phyloP scores from a whole-genome alignment of 2,888 invertebrate species.

The Pseudolycoriella hygida region DNA sequence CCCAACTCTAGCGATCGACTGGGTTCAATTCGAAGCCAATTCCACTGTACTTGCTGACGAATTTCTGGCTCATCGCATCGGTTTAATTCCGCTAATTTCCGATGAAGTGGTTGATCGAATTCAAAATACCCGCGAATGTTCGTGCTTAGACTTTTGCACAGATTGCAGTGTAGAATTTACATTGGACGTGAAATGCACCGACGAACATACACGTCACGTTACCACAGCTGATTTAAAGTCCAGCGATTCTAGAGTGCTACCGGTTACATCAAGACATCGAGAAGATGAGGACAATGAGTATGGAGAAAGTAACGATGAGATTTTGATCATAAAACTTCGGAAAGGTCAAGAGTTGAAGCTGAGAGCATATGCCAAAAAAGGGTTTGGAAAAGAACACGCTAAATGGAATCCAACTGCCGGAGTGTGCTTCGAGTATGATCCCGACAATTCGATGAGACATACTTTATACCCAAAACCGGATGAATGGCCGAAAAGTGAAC shows the following conservation, averaged over 20 bases:
- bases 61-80: constrained; percentile 93
- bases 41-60: constrained; percentile 97
- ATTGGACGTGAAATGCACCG: constrained; percentile 85
- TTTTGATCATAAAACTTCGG: constrained; percentile 50
- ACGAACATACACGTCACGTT: constrained; percentile 87
- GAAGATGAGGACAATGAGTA: constrained; percentile 90
- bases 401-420: constrained; percentile 99
- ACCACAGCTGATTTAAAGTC: constrained; percentile 93
- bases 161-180: constrained; percentile 98
- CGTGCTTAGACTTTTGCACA: constrained; percentile 91
- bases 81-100: constrained; percentile 87
- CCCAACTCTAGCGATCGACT: constrained; percentile 96
- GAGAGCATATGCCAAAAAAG: constrained; percentile 90
- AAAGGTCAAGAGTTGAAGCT: constrained; percentile 87
- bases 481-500: constrained; percentile 98
- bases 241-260: constrained; percentile 77
- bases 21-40: constrained; percentile 97
- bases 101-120: constrained; percentile 92
- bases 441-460: constrained; percentile 92
- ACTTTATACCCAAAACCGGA: constrained; percentile 92
- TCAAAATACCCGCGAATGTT: constrained; percentile 89
- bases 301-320: constrained; percentile 77
- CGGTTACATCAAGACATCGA: constrained; percentile 79
- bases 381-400: constrained; percentile 85
- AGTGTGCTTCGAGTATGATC: constrained; percentile 98